Percentiles rank a stretch among this genome's conserved stretches.
These are phyloP conservation scores for Macaria liturata DNA, from an alignment of 2,888 invertebrate species.

Conservation along the genomic window DNA sequence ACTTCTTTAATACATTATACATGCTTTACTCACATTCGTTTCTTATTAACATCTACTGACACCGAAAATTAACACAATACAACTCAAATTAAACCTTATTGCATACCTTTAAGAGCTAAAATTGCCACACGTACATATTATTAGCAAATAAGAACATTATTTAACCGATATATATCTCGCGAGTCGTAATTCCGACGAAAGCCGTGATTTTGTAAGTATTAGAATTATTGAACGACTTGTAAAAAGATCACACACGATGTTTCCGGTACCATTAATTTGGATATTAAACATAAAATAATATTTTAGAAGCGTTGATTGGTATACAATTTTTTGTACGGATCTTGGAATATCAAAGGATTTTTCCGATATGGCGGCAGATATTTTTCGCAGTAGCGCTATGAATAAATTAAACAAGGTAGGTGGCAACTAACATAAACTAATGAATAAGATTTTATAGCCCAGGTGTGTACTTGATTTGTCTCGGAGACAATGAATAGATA, in stretches of 20 bases:
- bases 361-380: constrained; percentile 7
- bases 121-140: constrained; percentile 38
- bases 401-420: too few species aligned
- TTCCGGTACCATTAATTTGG: constrained; percentile 58
- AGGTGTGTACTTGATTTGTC: too few species aligned
- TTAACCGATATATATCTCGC: constrained; percentile 57
- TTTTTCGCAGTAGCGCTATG: not conserved
- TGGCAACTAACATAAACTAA: too few species aligned
- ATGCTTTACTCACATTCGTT: constrained; percentile 50
- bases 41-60: constrained; percentile 35
- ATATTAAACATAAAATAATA: constrained; percentile 28
- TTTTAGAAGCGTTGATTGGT: constrained; percentile 16
- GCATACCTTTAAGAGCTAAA: constrained; percentile 7
- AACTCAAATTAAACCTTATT: constrained; percentile 16
- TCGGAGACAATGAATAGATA: too few species aligned
- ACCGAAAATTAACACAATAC: constrained; percentile 21
- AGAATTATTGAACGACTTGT: constrained; percentile 47
- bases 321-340: constrained; percentile 3
- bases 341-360: constrained; percentile 16
- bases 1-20: constrained; percentile 70
- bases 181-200: constrained; percentile 52
- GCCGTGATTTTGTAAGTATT: constrained; percentile 62
- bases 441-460: too few species aligned
- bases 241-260: constrained; percentile 67
- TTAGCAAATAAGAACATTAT: constrained; percentile 62